These are phyloP conservation scores for Albula goreensis DNA, from an alignment of 2,113 vertebrate genomes.

Conservation along the genomic window DNA sequence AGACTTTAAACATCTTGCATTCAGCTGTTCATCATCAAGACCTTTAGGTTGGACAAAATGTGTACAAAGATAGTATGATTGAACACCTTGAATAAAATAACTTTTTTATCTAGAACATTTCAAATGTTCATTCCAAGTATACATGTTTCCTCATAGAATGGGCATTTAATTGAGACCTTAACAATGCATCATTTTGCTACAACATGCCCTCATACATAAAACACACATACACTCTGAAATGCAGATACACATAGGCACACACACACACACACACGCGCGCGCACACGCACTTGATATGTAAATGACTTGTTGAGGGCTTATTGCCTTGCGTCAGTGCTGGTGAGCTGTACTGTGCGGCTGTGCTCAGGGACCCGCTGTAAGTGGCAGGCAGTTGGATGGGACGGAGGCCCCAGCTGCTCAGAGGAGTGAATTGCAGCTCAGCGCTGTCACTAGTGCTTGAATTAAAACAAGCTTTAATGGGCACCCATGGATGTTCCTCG, in stretches of 20 bases:
- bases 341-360: background rate
- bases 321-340: background rate
- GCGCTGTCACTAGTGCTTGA: background rate
- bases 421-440: background rate
- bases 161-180: background rate
- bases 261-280: background rate
- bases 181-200: background rate
- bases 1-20: too few species aligned
- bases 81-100: too few species aligned
- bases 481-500: background rate
- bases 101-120: too few species aligned
- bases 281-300: background rate
- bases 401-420: background rate
- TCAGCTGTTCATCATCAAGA: too few species aligned
- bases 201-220: background rate
- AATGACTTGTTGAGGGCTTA: background rate
- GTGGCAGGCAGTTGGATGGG: conserved; percentile 1
- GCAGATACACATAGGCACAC: background rate
- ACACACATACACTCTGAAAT: background rate
- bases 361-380: background rate
- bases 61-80: too few species aligned
- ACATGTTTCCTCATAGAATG: too few species aligned
- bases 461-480: background rate
- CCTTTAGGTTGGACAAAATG: too few species aligned
- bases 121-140: background rate